phyloP scores from a whole-genome alignment of 1,140 invertebrate genomes.

The Drosophila repleta region DNA sequence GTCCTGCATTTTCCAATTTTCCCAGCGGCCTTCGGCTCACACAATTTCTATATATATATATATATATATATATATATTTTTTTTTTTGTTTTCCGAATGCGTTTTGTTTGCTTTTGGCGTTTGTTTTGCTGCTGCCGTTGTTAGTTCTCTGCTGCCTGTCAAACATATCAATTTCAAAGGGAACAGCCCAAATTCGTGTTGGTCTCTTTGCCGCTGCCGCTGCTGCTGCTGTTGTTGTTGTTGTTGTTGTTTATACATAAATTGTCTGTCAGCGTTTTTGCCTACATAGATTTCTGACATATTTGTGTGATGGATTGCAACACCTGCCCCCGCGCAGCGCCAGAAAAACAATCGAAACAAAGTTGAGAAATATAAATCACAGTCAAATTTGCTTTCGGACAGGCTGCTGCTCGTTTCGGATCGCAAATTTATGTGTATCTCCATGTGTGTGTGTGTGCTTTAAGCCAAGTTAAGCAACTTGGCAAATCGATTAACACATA shows the following conservation, averaged over 20 bases:
- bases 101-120: constrained; percentile 37
- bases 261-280: constrained; percentile 64
- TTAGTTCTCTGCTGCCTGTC: constrained; percentile 57
- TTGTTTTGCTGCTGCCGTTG: constrained; percentile 21
- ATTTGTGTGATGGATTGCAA: constrained; percentile 73
- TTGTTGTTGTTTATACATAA: constrained; percentile 61
- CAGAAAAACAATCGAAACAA: constrained; percentile 26
- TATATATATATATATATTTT: constrained; percentile 9
- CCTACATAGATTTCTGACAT: constrained; percentile 72
- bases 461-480: constrained; percentile 42
- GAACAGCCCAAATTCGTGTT: constrained; percentile 22
- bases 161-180: constrained; percentile 79
- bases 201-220: constrained; percentile 16
- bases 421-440: constrained; percentile 57
- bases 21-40: constrained; percentile 18
- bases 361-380: constrained; percentile 73
- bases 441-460: constrained; percentile 17
- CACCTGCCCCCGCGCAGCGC: constrained; percentile 8
- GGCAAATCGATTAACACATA: constrained; percentile 72
- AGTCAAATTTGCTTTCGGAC: constrained; percentile 59
- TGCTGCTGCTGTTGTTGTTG: constrained; percentile 7
- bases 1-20: constrained; percentile 42
- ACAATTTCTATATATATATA: too few species aligned
- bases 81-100: constrained; percentile 42
- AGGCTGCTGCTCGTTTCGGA: constrained; percentile 28